Evolutionary conservation across 2,797 vertebrate species (phyloP), one percentile per base, ranked within the genome.

Genomic region (Pelochelys cantorii): DNA sequence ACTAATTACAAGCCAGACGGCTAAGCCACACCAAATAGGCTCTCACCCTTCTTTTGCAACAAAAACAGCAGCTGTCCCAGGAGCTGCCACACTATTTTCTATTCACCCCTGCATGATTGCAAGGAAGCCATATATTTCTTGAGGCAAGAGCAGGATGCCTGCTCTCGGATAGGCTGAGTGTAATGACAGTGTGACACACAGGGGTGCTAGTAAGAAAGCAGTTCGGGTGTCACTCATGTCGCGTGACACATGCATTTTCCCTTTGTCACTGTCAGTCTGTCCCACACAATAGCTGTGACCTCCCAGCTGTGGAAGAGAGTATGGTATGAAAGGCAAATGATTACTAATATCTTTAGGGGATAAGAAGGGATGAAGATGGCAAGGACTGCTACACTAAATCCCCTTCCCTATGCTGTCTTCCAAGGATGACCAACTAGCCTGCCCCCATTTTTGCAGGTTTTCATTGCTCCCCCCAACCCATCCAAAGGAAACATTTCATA

Each of bases 111-210:
- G 1, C 0, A 93, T 84, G 92, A 86, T 52, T 15, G 3, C 2
- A 65, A 56, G 2, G 5, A 59, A 91, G 57, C 68, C 1, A 2
- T 4, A 7, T 54, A 57, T 91, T 54, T 22, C 86, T 83, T 80
- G 91, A 86, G 80, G 68, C n/a, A 92, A 93, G 68, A 57, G 54
- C 80, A 78, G 93, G 85, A 90, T 93, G 83, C 83, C 82, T 25
- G 60, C 88, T 96, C 85, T 95, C 92, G 86, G 87, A 90, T 84
- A 85, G 91, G 88, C 57, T 78, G 89, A 85, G 62, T 91, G 90
- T 52, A 62, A 92, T 94, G 93, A 92, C 93, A 85, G 81, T 15
- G 0, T 8, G 5, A 83, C 82, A 96, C 78, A 88, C 23, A 5
- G 7, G 14, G 29, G 74, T 37, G 48, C 52, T 37, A 85, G 87